Percentiles rank a stretch among this genome's conserved stretches.
Conservation (phyloP, 92 coral and sea anemone genomes). For the Umimayanthus chanpuru region DNA sequence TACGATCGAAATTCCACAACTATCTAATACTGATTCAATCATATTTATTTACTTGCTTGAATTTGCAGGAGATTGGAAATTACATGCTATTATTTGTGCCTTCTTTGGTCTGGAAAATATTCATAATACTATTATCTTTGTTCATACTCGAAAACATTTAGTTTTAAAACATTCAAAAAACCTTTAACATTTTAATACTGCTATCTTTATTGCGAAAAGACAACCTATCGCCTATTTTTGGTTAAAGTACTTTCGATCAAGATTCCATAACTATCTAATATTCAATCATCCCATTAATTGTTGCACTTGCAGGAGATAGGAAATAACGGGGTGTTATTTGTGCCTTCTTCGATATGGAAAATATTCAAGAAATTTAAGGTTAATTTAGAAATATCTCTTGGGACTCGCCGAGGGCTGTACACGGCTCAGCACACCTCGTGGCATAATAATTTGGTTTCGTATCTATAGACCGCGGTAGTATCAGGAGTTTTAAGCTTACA, state of each 20-base stretch:
- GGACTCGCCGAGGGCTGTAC: neutral
- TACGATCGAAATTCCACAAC: no score
- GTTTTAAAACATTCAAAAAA: no score
- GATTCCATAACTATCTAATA: no score
- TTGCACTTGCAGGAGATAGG: neutral
- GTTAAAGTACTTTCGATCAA: no score
- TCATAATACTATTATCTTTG: neutral
- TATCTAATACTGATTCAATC: no score
- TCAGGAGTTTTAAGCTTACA: neutral
- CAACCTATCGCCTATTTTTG: no score
- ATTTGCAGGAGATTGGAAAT: neutral
- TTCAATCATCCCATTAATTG: no score
- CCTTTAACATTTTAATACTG: no score
- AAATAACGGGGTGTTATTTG: neutral
- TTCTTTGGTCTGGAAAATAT: neutral
- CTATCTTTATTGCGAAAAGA: no score
- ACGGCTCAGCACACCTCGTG: constrained; percentile 13
- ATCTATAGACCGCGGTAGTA: neutral
- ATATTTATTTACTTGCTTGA: neutral
- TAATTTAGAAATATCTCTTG: neutral
- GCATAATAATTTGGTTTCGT: neutral
- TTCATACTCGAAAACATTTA: no score
- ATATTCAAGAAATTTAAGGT: neutral
- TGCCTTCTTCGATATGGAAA: neutral
- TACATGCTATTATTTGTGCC: neutral